Evolutionary conservation across 2,888 invertebrate species (phyloP).

Genomic region (Epinotia brunnichana): DNA sequence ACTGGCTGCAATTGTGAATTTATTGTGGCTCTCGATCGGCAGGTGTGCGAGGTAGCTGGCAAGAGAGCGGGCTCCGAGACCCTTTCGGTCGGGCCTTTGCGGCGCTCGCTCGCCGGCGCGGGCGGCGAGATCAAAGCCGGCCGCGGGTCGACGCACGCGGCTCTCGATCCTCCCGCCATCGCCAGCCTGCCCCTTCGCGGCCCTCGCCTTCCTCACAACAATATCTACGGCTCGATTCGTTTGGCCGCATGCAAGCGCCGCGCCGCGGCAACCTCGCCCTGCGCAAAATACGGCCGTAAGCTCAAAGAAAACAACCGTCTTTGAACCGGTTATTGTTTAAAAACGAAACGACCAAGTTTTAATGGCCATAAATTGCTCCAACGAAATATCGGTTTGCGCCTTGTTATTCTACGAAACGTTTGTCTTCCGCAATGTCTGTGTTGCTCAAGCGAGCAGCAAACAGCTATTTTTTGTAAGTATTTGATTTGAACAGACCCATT

Average conservation of each 20-base stretch:
- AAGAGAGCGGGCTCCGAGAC: slow-evolving; percentile 40
- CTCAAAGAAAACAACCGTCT: slow-evolving; percentile 70
- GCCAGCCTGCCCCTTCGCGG: slow-evolving; percentile 52
- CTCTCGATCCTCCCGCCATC: slow-evolving; percentile 62
- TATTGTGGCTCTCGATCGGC: slow-evolving; percentile 47
- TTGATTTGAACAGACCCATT: slow-evolving; percentile 52
- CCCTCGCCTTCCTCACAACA: slow-evolving; percentile 57
- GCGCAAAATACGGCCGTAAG: slow-evolving; percentile 72
- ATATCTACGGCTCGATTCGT: slow-evolving; percentile 62
- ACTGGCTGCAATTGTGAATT: slow-evolving; percentile 40
- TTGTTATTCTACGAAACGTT: slow-evolving; percentile 61
- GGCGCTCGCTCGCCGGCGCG: slow-evolving; percentile 55
- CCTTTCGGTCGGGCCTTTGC: slow-evolving; percentile 54
- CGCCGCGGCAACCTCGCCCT: slow-evolving; percentile 54
- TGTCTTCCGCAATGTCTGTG: slow-evolving; percentile 59
- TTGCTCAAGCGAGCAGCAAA: slow-evolving; percentile 45
- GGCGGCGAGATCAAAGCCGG: slow-evolving; percentile 72
- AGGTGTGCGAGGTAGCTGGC: slow-evolving; percentile 60
- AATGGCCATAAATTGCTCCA: slow-evolving; percentile 69
- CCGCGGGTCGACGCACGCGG: slow-evolving; percentile 81
- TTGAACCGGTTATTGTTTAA: slow-evolving; percentile 78
- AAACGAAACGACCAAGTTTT: slow-evolving; percentile 67
- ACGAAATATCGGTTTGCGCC: slow-evolving; percentile 60
- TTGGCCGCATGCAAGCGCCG: slow-evolving; percentile 51
- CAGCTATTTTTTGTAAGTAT: no score